Evolutionary conservation across 2,888 invertebrate genomes (phyloP).

Genomic region (Meloe dianella): DNA sequence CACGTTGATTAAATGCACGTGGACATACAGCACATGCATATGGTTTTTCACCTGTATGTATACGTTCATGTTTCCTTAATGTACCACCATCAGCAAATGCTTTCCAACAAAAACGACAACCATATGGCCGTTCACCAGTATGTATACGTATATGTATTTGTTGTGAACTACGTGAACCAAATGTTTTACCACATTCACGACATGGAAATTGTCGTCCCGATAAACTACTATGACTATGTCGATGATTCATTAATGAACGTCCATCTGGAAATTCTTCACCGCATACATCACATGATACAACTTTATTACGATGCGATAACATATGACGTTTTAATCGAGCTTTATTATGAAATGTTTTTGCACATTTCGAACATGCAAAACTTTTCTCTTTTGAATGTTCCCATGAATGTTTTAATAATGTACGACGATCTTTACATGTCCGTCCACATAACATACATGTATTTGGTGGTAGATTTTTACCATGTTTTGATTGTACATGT

Average conservation of each 20-base stretch:
- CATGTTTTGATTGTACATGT: constrained; percentile 68
- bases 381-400: constrained; percentile 70
- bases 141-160: constrained; percentile 88
- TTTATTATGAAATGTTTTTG: constrained; percentile 74
- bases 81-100: constrained; percentile 90
- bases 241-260: constrained; percentile 71
- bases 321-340: constrained; percentile 71
- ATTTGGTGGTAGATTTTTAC: constrained; percentile 67
- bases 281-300: constrained; percentile 72
- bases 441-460: constrained; percentile 72
- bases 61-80: constrained; percentile 81
- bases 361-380: constrained; percentile 70
- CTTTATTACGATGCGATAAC: constrained; percentile 74
- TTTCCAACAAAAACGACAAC: constrained; percentile 87
- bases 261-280: constrained; percentile 75
- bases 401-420: constrained; percentile 72
- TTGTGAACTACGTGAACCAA: constrained; percentile 83
- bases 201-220: constrained; percentile 75
- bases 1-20: constrained; percentile 85
- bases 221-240: constrained; percentile 63
- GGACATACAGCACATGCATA: constrained; percentile 88
- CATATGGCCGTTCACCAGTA: constrained; percentile 80
- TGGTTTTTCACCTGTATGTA: constrained; percentile 80
- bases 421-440: constrained; percentile 71
- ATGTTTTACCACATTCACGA: constrained; percentile 83